Base-by-base conservation (phyloP, 2,797 vertebrate species). In the Amblyraja radiata region DNA sequence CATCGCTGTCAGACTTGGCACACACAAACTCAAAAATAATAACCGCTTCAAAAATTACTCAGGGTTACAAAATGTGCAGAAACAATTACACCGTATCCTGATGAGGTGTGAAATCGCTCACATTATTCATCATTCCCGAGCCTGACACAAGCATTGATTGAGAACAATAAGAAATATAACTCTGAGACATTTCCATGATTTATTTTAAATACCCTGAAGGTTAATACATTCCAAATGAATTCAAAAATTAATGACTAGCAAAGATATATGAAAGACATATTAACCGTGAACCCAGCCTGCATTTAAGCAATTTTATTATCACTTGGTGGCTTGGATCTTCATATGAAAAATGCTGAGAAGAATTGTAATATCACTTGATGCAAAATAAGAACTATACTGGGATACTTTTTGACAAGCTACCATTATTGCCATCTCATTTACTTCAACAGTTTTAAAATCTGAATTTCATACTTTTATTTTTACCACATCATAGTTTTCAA, bases 161-260 rank as follows among this genome's bases (percentile, higher is more conserved):
- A 81, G 93, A 94, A 80, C 61, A 94, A 83, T 94, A 94, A 95
- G 94, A 95, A 93, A 93, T 63, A 94, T 93, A 93, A 77, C 76
- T 93, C 94, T 94, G 94, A 97, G 94, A 95, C 94, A 94, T 96
- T 95, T 95, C 94, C 95, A 93, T 95, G 96, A 96, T 95, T 96
- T 95, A 96, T 96, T 94, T 96, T 95, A 96, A 96, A 96, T 96
- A 94, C 95, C 96, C 95, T 96, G 96, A 97, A 97, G 96, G 96
- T 96, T 97, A 96, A 97, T 96, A 95, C 94, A 96, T 97, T 96
- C 96, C 95, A 95, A 95, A 95, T 94, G 95, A 96, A 96, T 95
- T 95, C 94, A n/a, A 93, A 95, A 94, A 96, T 96, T 96, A 96
- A 97, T 96, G 96, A 96, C 95, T 95, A 95, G 95, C 96, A 96